A percentile compares a stretch with the other conserved stretches of the same genome.
Conservation (phyloP, 2,888 invertebrate species). For the Cephus pulcher region DNA sequence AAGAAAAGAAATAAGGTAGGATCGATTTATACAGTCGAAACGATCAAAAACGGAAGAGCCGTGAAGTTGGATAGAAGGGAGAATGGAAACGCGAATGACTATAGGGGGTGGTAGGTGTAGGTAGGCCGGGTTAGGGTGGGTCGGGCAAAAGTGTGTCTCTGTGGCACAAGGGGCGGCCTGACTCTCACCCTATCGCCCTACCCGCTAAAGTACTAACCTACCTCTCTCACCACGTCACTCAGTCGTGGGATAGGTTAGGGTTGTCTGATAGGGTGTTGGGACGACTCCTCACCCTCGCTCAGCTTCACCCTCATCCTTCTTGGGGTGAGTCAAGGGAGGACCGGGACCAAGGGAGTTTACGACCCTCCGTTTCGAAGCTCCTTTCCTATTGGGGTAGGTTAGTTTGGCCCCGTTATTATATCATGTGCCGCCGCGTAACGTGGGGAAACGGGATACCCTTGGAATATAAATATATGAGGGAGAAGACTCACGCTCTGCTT, state of each 20-base stretch:
- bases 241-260: slow-evolving; percentile 55
- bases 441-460: background rate
- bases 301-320: slow-evolving; percentile 18
- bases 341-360: slow-evolving; percentile 43
- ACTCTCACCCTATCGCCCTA: slow-evolving; percentile 21
- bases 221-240: slow-evolving; percentile 37
- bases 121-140: slow-evolving; percentile 3
- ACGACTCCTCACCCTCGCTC: slow-evolving; percentile 10
- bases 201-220: slow-evolving; percentile 25
- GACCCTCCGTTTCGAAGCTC: slow-evolving; percentile 42
- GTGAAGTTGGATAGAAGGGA: background rate
- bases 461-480: background rate
- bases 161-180: slow-evolving; percentile 48
- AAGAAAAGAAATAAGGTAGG: background rate
- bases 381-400: slow-evolving; percentile 30
- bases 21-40: background rate
- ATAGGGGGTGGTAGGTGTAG: background rate
- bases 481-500: background rate
- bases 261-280: slow-evolving; percentile 39
- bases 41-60: background rate
- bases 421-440: slow-evolving; percentile 25
- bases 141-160: slow-evolving; percentile 56
- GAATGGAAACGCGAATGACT: background rate
- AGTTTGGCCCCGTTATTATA: slow-evolving; percentile 49
- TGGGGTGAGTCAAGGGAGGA: slow-evolving; percentile 25